phyloP scores from a whole-genome alignment of 2,888 invertebrate genomes.

The Chloroclystis v-ata region DNA sequence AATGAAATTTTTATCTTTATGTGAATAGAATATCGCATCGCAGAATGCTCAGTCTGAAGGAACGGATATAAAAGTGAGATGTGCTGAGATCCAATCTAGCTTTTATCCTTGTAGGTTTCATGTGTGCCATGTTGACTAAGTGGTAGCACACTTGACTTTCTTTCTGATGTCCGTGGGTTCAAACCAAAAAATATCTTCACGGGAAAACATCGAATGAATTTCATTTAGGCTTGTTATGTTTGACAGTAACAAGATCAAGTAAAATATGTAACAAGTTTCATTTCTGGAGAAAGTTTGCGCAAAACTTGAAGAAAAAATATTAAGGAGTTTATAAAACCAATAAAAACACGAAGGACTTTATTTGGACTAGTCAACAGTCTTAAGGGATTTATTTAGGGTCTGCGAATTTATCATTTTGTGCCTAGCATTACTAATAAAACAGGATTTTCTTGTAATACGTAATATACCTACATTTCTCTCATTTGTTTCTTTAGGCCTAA shows the following conservation, averaged over 20 bases:
- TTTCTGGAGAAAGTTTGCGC: background rate
- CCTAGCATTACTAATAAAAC: too few species aligned
- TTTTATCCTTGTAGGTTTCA: too few species aligned
- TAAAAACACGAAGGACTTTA: too few species aligned
- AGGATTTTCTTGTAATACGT: too few species aligned
- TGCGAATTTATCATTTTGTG: too few species aligned
- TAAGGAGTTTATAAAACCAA: background rate
- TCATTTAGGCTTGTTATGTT: conserved; percentile 9
- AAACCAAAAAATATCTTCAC: background rate
- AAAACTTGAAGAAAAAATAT: background rate
- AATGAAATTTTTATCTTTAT: conserved; percentile 43
- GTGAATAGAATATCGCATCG: conserved; percentile 33
- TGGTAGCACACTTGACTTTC: too few species aligned
- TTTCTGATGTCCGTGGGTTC: too few species aligned
- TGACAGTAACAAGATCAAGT: conserved; percentile 6
- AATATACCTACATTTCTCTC: too few species aligned
- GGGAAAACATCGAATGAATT: conserved; percentile 18
- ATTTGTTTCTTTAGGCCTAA: too few species aligned
- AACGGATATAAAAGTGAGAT: conserved; percentile 23
- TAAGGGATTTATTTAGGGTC: too few species aligned
- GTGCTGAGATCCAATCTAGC: conserved; percentile 17
- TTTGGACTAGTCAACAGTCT: too few species aligned
- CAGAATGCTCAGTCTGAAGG: conserved; percentile 25
- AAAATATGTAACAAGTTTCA: conserved; percentile 5
- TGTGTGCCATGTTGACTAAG: too few species aligned